Evolutionary conservation across 2,797 vertebrate species (phyloP), one percentile per base, ranked within the genome.

Genomic region (Limosa lapponica): DNA sequence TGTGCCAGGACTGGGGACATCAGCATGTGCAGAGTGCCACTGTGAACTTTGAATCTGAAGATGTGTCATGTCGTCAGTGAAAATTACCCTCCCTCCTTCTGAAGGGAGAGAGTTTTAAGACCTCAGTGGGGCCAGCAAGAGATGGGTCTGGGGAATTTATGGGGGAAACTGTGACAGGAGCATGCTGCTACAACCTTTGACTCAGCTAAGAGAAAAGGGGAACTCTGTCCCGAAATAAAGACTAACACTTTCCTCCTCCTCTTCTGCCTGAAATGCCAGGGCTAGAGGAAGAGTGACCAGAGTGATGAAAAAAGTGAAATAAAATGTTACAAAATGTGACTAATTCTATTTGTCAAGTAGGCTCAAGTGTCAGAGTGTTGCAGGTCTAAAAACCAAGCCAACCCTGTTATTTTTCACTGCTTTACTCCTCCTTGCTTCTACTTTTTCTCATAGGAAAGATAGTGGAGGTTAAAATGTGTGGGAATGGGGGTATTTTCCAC

Each of bases 401-500:
- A 59, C 7, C 14, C 20, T 85, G 48, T 44, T 77, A 49, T 67
- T 92, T 95, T 89, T 91, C 52, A 69, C 32, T 82, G 16, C 25
- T 80, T 87, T 74, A 72, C 66, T 91, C 43, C 43, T 83, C 39
- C 11, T 12, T 1, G 0, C 6, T 78, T 82, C 64, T 82, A 65
- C 58, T 75, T 96, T 78, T 81, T 88, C 66, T 91, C 39, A 36
- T 23, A 75, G 48, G 44, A 91, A 73, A 82, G 18, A 58, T 22
- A 67, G 61, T 17, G 30, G n/a, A 75, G 28, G 44, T 71, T 79
- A 82, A 93, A 90, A 46, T 46, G 25, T 75, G 77, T 73, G 55
- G 57, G 41, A 95, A 90, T 48, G 13, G 58, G 25, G n/a, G 17
- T 79, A 77, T 91, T 84, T 88, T 91, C 55, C 77, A 64, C 41